Base-by-base conservation (phyloP, 2,113 vertebrate species). In the Gnathonemus longibarbis region DNA sequence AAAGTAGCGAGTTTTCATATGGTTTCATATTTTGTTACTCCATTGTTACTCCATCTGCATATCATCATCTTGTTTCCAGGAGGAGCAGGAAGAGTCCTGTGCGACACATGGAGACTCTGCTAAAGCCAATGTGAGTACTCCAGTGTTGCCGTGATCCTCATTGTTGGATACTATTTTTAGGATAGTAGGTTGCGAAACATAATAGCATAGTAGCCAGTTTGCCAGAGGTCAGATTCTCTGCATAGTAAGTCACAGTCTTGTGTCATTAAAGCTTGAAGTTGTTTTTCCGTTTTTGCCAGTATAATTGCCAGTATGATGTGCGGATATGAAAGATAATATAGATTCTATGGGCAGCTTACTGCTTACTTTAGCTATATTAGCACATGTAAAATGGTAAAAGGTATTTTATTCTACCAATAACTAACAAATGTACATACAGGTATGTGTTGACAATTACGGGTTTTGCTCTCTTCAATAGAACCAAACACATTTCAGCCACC, bases 41-140 rank as follows among this genome's bases (percentile, higher is more conserved):
- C 50, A 52, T 52, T 52, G 13, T 52, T 15, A 52, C 50, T 52
- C 50, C 50, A 52, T 52, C 50, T 52, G 50, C 50, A 52, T 17
- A 52, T 52, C 50, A 52, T 52, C 50, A 15, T 62, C 27, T 46
- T 8, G 35, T 0, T 66, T 88, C 0, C 92, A 97, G 96, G 94
- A 92, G 48, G 92, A 94, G 42, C 92, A 96, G 96, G 94, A 92
- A 0, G 90, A 93, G 91, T 89, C 42, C 0, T 7, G 48, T 3
- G 94, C 95, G 90, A 91, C 46, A 85, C 92, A 90, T 0, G 93
- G 95, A 0, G 93, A 95, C 1, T 97, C 96, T 0, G 96, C 96
- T 92, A 97, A 96, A 90, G 96, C 97, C 3, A 95, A 95, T 66
- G 97, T 97, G 92, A 87, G 93, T 90, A 0, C 50, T 48, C 9